Conservation (phyloP, 2,113 vertebrate species). For the Thunnus maccoyii region DNA sequence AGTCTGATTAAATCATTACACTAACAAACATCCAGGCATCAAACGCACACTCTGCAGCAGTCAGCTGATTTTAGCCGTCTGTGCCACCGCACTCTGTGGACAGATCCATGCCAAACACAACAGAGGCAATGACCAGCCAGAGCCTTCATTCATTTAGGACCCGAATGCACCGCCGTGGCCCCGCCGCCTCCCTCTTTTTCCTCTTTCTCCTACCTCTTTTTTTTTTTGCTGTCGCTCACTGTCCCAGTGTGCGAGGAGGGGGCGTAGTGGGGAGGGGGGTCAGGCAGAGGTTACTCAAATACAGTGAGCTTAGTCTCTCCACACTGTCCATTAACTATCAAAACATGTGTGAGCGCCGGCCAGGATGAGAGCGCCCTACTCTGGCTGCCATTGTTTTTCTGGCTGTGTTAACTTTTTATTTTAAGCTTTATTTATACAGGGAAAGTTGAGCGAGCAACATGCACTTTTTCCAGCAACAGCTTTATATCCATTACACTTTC, state of each 20-base stretch:
- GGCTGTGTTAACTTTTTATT: constrained; percentile 62
- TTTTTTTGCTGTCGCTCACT: constrained; percentile 37
- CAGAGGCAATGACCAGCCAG: constrained; percentile 26
- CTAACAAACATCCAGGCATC: constrained; percentile 29
- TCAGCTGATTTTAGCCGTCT: constrained; percentile 65
- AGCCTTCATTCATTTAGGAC: constrained; percentile 53
- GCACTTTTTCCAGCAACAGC: constrained; percentile 46
- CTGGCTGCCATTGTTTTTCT: constrained; percentile 72
- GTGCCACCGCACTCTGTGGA: constrained; percentile 51
- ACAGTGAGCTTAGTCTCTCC: constrained; percentile 79
- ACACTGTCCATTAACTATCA: constrained; percentile 85
- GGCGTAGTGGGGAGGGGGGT: constrained; percentile 65
- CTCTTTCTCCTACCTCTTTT: constrained; percentile 35
- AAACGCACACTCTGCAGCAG: constrained; percentile 24
- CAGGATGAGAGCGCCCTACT: constrained; percentile 71
- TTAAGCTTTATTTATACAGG: constrained; percentile 58
- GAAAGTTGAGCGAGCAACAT: constrained; percentile 43
- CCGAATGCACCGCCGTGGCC: constrained; percentile 25
- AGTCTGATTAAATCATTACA: constrained; percentile 5
- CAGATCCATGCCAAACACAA: constrained; percentile 73
- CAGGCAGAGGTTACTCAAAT: constrained; percentile 86
- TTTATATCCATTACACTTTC: constrained; percentile 1
- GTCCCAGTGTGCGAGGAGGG: constrained; percentile 50
- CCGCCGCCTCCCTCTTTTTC: constrained; percentile 15
- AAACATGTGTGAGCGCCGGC: constrained; percentile 77